Base-by-base conservation (phyloP, 2,888 invertebrate genomes). In the Caenorhabditis zanzibari region DNA sequence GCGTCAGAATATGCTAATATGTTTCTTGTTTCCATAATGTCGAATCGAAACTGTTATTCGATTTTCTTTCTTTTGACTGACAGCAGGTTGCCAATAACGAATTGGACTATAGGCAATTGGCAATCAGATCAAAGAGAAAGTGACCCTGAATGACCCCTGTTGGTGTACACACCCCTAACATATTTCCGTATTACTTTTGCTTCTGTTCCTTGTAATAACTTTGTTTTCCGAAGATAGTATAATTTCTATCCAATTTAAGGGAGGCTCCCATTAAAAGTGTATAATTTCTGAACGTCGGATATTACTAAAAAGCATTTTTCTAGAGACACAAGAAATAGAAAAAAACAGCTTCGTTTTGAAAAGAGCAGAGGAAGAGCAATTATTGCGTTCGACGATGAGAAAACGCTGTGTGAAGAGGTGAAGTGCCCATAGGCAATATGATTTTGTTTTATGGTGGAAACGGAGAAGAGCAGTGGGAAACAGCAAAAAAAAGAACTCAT, bases 341-440 rank as follows among this genome's bases (percentile, higher is more conserved):
- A 49, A 64, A 61, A 49, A 49, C 61, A 58, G 47, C 66, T 35
- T 44, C 24, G 16, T 52, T n/a, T 52, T 47, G 56, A 64, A 47
- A 54, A 64, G 32, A 72, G 44, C 44, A 44, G 47, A n/a, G 32
- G 75, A 75, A 32, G 64, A 64, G 61, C 68, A 76, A 76, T 76
- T 61, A 76, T 76, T 76, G 76, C 76, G 68, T 76, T 76, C 61
- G 58, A 58, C 76, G 68, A 76, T 76, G 69, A 69, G 76, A 68
- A 54, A 69, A 63, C 54, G 68, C 54, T 68, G 24, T 59, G 61
- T 54, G 56, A 58, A 52, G 69, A 71, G 69, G 69, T 77, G 77
- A 77, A 71, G 63, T 69, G 77, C 61, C 77, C 69, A 71, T 61
- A 77, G 69, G 77, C 77, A 77, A 77, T 77, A 77, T 77, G 69